Evolutionary conservation across 2,888 invertebrate genomes (phyloP).

Genomic region (Dolichopus griseipennis): DNA sequence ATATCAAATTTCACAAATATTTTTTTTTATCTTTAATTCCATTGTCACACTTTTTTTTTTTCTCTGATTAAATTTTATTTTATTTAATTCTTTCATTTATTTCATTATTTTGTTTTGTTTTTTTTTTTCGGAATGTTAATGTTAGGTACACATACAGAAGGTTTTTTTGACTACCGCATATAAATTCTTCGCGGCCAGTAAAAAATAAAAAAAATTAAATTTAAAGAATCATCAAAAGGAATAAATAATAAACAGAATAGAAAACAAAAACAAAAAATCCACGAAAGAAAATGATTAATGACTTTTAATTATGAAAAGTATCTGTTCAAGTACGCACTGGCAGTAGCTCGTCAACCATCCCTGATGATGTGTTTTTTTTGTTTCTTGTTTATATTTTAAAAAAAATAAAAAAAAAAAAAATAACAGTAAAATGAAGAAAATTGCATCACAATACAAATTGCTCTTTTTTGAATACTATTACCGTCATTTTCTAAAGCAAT

Average conservation of each 20-base stretch:
- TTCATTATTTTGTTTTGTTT: not conserved
- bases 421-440: no score
- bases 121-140: not conserved
- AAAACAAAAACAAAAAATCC: not conserved
- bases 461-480: no score
- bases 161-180: not conserved
- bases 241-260: no score
- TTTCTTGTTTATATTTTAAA: not conserved
- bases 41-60: constrained; percentile 4
- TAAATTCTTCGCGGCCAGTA: not conserved
- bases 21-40: constrained; percentile 1
- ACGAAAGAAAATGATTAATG: constrained; percentile 6
- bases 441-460: no score
- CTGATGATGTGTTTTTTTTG: not conserved
- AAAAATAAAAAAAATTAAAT: not conserved
- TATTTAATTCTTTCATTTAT: constrained; percentile 1
- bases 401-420: no score
- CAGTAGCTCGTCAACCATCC: not conserved
- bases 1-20: not conserved
- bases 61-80: no score
- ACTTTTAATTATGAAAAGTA: constrained; percentile 6
- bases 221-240: not conserved
- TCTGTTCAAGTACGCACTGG: not conserved
- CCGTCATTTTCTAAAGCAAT: no score
- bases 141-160: not conserved